Evolutionary conservation across 2,113 vertebrate species (phyloP).

Genomic region (Tangachromis dhanisi): DNA sequence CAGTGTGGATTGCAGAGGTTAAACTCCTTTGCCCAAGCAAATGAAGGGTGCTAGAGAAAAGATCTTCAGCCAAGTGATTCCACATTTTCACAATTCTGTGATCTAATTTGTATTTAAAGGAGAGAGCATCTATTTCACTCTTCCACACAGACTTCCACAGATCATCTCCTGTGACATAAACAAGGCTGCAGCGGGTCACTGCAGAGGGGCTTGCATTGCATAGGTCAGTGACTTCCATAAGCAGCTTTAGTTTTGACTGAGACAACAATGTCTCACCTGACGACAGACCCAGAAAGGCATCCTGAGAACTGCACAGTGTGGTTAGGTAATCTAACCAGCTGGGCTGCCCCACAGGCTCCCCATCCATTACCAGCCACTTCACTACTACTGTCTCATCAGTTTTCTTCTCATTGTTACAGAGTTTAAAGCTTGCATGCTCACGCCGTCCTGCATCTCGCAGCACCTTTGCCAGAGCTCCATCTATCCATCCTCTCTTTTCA

Average conservation of each 20-base stretch:
- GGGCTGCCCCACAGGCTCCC: slow-evolving; percentile 52
- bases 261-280: slow-evolving; percentile 65
- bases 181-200: slow-evolving; percentile 64
- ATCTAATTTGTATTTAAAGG: slow-evolving; percentile 54
- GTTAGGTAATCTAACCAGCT: slow-evolving; percentile 77
- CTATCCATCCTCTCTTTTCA: slow-evolving; percentile 64
- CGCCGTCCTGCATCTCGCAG: slow-evolving; percentile 34
- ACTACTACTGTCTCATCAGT: not conserved
- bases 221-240: slow-evolving; percentile 75
- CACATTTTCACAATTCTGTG: slow-evolving; percentile 57
- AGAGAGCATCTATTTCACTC: slow-evolving; percentile 60
- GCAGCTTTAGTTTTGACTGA: slow-evolving; percentile 52
- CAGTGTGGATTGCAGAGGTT: slow-evolving; percentile 40
- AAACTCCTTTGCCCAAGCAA: slow-evolving; percentile 59
- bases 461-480: slow-evolving; percentile 63
- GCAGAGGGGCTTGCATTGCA: slow-evolving; percentile 68
- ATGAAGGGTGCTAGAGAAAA: slow-evolving; percentile 67
- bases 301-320: slow-evolving; percentile 57
- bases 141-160: slow-evolving; percentile 75
- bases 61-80: slow-evolving; percentile 63
- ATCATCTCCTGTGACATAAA: slow-evolving; percentile 69
- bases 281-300: slow-evolving; percentile 63
- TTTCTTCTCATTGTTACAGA: not conserved
- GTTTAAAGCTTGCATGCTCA: not conserved
- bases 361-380: slow-evolving; percentile 82